Evolutionary conservation across 2,888 invertebrate species (phyloP).

Genomic region (Rotaria sp.): DNA sequence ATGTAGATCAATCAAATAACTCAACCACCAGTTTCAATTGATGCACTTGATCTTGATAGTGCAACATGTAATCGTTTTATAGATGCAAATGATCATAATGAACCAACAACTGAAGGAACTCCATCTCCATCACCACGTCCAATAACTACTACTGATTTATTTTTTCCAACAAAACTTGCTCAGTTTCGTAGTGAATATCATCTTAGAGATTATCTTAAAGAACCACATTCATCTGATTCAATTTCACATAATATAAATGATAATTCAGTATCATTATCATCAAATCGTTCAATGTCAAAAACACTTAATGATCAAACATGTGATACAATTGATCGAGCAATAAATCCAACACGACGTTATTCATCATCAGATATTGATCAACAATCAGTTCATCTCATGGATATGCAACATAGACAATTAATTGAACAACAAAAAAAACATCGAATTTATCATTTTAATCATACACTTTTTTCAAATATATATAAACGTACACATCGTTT

Average conservation of each 20-base stretch:
- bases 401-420: not conserved
- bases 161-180: not conserved
- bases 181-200: slow-evolving; percentile 16
- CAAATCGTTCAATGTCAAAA: not conserved
- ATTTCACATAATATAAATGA: not conserved
- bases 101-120: not conserved
- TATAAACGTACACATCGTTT: slow-evolving; percentile 27
- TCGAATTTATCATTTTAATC: not conserved
- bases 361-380: slow-evolving; percentile 1
- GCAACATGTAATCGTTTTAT: slow-evolving; percentile 6
- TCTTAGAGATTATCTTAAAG: not conserved
- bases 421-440: slow-evolving; percentile 6
- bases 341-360: not conserved
- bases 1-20: slow-evolving; percentile 10
- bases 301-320: not conserved
- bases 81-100: not conserved
- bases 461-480: slow-evolving; percentile 21
- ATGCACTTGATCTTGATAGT: slow-evolving; percentile 18
- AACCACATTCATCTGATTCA: not conserved
- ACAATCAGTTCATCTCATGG: not conserved
- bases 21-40: not conserved
- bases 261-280: not conserved
- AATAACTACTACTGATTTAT: not conserved
- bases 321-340: not conserved
- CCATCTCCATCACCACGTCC: not conserved